Percentiles rank a stretch among this genome's conserved stretches.
These are phyloP conservation scores for Craseonycteris thonglongyai DNA, from an alignment of 2,113 vertebrate species.

Conservation along the genomic window DNA sequence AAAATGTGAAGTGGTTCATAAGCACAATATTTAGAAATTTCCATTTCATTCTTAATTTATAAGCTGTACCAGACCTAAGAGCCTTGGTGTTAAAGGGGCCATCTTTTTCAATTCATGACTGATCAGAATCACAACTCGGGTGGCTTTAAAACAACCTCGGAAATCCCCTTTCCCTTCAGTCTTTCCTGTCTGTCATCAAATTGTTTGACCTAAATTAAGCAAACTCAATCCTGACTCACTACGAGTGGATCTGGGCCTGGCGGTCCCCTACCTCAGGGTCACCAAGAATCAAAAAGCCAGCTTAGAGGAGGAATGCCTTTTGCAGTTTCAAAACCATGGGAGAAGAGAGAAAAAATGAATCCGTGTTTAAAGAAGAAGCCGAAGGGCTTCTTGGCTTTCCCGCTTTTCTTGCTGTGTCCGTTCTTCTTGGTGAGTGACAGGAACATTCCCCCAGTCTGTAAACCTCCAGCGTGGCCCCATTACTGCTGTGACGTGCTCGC, in stretches of 20 bases:
- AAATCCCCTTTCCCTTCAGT: background rate
- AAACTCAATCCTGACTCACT: background rate
- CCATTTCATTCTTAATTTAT: background rate
- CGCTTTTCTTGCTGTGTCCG: background rate
- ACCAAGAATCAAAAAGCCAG: background rate
- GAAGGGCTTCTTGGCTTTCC: background rate
- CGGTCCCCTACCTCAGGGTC: background rate
- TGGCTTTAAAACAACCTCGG: background rate
- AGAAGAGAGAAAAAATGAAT: background rate
- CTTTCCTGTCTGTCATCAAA: background rate
- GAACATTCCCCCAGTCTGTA: background rate
- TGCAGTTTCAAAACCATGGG: background rate
- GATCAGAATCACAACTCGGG: background rate
- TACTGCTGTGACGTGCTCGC: background rate
- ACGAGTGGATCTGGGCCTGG: background rate
- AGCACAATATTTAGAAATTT: background rate
- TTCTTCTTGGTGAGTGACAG: background rate
- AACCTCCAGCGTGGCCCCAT: constrained; percentile 5
- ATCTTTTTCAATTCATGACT: background rate
- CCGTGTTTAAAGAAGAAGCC: background rate
- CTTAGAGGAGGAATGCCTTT: background rate
- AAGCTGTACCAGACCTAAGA: background rate
- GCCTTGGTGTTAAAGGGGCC: background rate
- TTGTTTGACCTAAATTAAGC: background rate
- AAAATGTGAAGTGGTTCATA: background rate